Evolutionary conservation across 2,888 invertebrate species (phyloP).

Genomic region (Agrochola circellaris): DNA sequence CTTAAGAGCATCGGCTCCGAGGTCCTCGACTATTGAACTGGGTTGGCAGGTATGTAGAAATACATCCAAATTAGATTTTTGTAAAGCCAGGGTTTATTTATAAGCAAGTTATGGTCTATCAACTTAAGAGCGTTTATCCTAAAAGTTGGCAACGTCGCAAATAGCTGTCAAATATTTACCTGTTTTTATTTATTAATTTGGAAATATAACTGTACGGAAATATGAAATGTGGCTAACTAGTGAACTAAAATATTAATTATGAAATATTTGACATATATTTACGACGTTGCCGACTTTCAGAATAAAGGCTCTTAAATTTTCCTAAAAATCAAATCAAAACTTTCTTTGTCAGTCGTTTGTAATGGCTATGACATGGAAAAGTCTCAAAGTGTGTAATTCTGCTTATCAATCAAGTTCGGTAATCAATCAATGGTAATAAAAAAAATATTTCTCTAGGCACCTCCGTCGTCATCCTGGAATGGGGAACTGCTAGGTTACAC

Average conservation of each 20-base stretch:
- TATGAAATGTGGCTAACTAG: too few species aligned
- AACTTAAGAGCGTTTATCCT: not conserved
- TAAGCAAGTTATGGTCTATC: not conserved
- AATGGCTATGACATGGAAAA: not conserved
- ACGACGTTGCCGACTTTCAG: too few species aligned
- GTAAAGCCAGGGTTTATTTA: not conserved
- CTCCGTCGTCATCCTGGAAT: slow-evolving; percentile 93
- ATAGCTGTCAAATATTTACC: too few species aligned
- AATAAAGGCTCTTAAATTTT: too few species aligned
- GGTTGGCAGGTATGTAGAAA: slow-evolving; percentile 82
- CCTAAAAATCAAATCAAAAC: not conserved
- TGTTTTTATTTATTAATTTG: too few species aligned
- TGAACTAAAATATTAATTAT: too few species aligned
- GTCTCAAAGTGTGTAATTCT: not conserved
- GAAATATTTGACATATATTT: too few species aligned
- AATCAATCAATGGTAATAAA: not conserved
- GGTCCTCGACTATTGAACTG: slow-evolving; percentile 83
- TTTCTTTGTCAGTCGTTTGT: too few species aligned
- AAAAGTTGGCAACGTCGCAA: too few species aligned
- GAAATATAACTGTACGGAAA: too few species aligned
- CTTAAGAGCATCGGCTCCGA: slow-evolving; percentile 84
- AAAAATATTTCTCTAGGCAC: slow-evolving; percentile 87
- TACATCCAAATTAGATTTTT: not conserved
- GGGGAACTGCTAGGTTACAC: slow-evolving; percentile 95
- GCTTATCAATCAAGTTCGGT: not conserved